Percentiles rank a stretch among this genome's conserved stretches.
These are phyloP conservation scores for Semicossyphus pulcher DNA, from an alignment of 2,113 vertebrate genomes.

Conservation along the genomic window DNA sequence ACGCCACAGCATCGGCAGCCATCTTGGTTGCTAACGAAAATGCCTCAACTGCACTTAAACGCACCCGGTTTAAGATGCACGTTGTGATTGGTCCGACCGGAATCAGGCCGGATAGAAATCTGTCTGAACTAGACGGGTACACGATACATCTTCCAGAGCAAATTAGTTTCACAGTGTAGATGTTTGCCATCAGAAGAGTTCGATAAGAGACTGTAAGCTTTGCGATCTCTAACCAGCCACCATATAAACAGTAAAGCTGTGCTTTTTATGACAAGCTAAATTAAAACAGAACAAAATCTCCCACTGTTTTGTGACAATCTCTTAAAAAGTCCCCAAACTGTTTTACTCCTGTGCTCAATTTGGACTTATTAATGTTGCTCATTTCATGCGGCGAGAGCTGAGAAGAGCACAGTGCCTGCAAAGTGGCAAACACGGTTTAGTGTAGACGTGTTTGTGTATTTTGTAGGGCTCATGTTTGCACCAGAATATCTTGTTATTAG, in stretches of 20 bases:
- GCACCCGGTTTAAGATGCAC: background rate
- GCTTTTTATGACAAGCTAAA: slow-evolving; percentile 39
- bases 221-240: slow-evolving; percentile 19
- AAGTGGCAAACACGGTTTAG: slow-evolving; percentile 15
- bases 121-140: too few relatives aligned
- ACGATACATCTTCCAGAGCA: too few relatives aligned
- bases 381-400: slow-evolving; percentile 2
- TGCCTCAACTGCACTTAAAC: too few relatives aligned
- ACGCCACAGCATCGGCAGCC: background rate
- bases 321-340: slow-evolving; percentile 17
- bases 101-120: background rate
- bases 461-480: slow-evolving; percentile 36
- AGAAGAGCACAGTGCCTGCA: slow-evolving; percentile 14
- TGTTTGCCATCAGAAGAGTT: slow-evolving; percentile 18
- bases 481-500: slow-evolving; percentile 47
- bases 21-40: background rate
- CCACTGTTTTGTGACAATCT: slow-evolving; percentile 31
- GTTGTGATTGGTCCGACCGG: background rate
- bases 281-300: slow-evolving; percentile 24
- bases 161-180: slow-evolving; percentile 2
- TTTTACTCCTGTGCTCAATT: slow-evolving; percentile 22
- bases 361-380: slow-evolving; percentile 10
- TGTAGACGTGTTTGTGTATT: slow-evolving; percentile 31
- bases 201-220: slow-evolving; percentile 5
- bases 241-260: slow-evolving; percentile 37